phyloP scores from a whole-genome alignment of 2,113 vertebrate species.

The Pachycephala philippinensis region DNA sequence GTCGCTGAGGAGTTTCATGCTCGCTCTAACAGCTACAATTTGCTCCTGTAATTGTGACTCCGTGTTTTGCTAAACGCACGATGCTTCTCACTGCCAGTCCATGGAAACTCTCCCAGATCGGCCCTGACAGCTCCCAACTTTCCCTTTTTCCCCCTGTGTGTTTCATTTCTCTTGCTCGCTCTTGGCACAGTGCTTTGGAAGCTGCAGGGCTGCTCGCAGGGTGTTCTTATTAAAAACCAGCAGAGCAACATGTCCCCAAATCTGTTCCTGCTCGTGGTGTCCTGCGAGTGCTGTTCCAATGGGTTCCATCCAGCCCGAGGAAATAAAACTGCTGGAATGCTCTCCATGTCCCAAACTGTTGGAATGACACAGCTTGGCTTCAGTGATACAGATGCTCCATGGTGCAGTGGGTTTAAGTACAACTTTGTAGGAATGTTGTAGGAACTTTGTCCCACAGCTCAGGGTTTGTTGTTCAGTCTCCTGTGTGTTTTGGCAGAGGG shows the following conservation, averaged over 20 bases:
- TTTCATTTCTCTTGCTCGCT: constrained; percentile 29
- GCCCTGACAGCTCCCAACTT: constrained; percentile 31
- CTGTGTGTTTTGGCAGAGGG: background rate
- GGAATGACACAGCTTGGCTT: background rate
- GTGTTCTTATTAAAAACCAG: background rate
- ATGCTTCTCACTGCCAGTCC: constrained; percentile 20
- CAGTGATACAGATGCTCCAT: background rate
- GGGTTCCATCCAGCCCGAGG: background rate
- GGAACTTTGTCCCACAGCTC: background rate
- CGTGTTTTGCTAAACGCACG: background rate
- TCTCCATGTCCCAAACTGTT: background rate
- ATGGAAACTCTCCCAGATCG: background rate
- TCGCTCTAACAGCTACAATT: background rate
- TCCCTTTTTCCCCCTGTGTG: background rate
- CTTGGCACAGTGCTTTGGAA: constrained; percentile 43
- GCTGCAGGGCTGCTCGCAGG: constrained; percentile 25
- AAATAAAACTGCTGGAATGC: constrained; percentile 17
- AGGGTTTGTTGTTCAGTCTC: background rate
- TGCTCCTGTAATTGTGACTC: constrained; percentile 25
- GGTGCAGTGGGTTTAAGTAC: background rate
- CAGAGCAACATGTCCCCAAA: constrained; percentile 7
- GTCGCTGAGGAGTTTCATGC: background rate
- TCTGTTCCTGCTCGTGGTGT: constrained; percentile 2
- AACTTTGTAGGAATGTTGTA: background rate
- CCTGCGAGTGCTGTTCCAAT: constrained; percentile 3